Conservation (phyloP, 2,888 invertebrate species). For the Sialis lutaria region DNA sequence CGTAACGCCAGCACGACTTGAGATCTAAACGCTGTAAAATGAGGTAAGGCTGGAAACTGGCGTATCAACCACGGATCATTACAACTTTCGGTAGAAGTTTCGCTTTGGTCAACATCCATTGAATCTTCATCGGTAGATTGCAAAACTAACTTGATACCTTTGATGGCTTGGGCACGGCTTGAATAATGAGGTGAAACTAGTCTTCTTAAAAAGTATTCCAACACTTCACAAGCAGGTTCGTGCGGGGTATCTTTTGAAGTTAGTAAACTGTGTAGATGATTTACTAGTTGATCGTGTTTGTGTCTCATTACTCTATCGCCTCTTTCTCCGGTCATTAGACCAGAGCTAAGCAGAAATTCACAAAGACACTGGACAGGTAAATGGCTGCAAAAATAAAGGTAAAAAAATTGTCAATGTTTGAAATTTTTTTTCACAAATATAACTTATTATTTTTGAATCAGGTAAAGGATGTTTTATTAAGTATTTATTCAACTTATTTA, state of each 20-base stretch:
- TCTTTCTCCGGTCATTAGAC: conserved; percentile 21
- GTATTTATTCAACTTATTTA: too few relatives aligned
- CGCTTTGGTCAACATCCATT: conserved; percentile 20
- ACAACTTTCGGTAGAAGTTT: conserved; percentile 5
- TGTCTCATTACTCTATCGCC: conserved; percentile 23
- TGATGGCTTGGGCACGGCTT: conserved; percentile 59
- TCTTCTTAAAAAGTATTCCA: conserved; percentile 76
- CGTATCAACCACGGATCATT: conserved; percentile 34
- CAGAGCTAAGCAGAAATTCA: conserved; percentile 69
- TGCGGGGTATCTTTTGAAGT: conserved; percentile 29
- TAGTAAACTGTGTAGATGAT: conserved; percentile 35
- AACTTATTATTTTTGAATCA: too few relatives aligned
- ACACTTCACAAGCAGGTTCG: conserved; percentile 60
- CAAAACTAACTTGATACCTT: conserved; percentile 57
- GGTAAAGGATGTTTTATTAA: too few relatives aligned
- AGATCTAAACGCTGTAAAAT: conserved; percentile 55
- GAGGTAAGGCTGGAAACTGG: conserved; percentile 55
- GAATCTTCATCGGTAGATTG: conserved; percentile 31
- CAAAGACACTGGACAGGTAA: conserved; percentile 95
- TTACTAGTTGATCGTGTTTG: conserved; percentile 52
- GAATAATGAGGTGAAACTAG: conserved; percentile 66
- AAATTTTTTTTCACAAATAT: not conserved
- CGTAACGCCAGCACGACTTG: conserved; percentile 55
- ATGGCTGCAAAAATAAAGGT: conserved; percentile 36
- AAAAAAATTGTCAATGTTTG: too few relatives aligned